phyloP scores from a whole-genome alignment of 1,140 invertebrate species.

The Anastrepha ludens region DNA sequence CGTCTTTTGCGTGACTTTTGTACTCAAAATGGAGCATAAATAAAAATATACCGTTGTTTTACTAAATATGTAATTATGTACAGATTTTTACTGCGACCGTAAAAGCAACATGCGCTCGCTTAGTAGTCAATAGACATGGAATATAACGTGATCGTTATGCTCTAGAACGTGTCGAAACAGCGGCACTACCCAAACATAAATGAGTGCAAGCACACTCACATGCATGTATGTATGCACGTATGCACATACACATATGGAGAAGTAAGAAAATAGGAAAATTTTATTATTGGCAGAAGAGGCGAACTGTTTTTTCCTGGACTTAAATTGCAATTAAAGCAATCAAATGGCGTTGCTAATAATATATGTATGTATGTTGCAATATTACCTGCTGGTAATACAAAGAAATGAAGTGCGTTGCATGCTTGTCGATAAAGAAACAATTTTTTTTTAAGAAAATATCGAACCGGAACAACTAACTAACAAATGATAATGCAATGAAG shows the following conservation, averaged over 20 bases:
- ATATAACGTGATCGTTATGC: constrained; percentile 49
- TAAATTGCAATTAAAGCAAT: constrained; percentile 47
- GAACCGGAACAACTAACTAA: neutral
- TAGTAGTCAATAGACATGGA: constrained; percentile 35
- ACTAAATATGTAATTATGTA: constrained; percentile 1
- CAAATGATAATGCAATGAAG: neutral
- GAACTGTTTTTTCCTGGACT: neutral
- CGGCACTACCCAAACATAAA: neutral
- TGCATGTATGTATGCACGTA: neutral
- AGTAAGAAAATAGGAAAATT: neutral
- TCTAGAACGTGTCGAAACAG: constrained; percentile 41
- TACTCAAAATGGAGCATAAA: constrained; percentile 15
- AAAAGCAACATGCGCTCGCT: neutral
- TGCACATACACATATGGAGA: neutral
- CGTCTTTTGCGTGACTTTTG: constrained; percentile 9
- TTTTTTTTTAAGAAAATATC: neutral
- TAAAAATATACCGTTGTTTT: constrained; percentile 32
- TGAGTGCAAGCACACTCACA: neutral
- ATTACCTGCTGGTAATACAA: too few species aligned
- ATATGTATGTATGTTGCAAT: neutral
- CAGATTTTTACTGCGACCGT: constrained; percentile 7
- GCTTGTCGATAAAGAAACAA: too few species aligned
- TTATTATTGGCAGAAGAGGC: neutral
- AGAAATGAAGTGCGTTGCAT: too few species aligned
- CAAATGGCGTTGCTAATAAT: constrained; percentile 49